Percentiles rank a stretch among this genome's conserved stretches.
These are phyloP conservation scores for Pristionchus maxplancki DNA, from an alignment of 2,888 invertebrate genomes.

Conservation along the genomic window DNA sequence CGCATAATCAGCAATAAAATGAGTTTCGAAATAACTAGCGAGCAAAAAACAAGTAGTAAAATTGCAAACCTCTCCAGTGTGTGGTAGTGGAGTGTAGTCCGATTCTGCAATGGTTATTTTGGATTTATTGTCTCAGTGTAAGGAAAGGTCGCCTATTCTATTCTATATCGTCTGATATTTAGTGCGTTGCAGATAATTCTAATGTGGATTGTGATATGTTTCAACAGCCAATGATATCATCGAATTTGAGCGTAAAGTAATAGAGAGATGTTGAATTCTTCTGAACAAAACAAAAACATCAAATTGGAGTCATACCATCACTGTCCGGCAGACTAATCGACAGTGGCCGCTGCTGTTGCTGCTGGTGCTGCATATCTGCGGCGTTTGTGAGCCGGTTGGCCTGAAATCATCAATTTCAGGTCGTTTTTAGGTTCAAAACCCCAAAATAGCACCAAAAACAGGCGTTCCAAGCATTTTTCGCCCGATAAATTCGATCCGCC, in stretches of 20 bases:
- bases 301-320: neutral
- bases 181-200: no score
- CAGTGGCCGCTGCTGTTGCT: neutral
- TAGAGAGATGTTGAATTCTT: no score
- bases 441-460: neutral
- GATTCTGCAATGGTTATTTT: neutral
- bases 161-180: no score
- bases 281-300: no score
- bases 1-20: no score
- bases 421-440: no score
- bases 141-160: neutral
- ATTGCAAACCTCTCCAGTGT: neutral
- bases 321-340: slow-evolving; percentile 19
- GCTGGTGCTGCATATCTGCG: slow-evolving; percentile 20
- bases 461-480: neutral
- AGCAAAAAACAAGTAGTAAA: neutral
- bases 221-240: no score
- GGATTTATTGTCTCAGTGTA: neutral
- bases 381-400: slow-evolving; percentile 6
- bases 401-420: neutral
- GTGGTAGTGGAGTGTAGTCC: neutral
- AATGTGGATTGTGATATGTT: no score
- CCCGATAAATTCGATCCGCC: neutral
- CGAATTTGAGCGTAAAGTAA: no score
- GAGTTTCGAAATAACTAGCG: neutral